Percentiles rank a stretch among this genome's conserved stretches.
Conservation (phyloP, 2,113 vertebrate genomes). For the Notothenia rossii region DNA sequence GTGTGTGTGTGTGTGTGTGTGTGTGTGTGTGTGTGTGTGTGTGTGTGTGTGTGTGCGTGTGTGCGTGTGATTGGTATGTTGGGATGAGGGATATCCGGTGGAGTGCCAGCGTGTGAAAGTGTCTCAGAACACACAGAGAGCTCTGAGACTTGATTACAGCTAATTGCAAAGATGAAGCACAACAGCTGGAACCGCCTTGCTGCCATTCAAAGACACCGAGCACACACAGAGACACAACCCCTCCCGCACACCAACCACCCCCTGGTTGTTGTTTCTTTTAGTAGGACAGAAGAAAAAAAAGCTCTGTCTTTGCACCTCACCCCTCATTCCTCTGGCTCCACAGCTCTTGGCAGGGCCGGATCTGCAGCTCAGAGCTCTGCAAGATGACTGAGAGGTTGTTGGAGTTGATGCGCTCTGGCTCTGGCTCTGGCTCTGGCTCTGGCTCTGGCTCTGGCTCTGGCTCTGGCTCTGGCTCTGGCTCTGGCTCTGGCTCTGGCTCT, state of each 20-base stretch:
- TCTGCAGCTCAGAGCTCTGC: slow-evolving; percentile 45
- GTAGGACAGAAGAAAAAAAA: slow-evolving; percentile 33
- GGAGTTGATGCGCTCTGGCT: slow-evolving; percentile 58
- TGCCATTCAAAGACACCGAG: slow-evolving; percentile 55
- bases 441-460: slow-evolving; percentile 32
- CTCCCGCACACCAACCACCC: slow-evolving; percentile 28
- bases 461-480: slow-evolving; percentile 41
- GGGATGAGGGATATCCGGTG: slow-evolving; percentile 69
- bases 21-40: slow-evolving; percentile 1
- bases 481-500: slow-evolving; percentile 36
- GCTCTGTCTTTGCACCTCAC: slow-evolving; percentile 51
- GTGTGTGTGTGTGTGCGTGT: slow-evolving; percentile 4
- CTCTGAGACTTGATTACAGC: slow-evolving; percentile 78
- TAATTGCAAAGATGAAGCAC: slow-evolving; percentile 78
- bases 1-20: not conserved
- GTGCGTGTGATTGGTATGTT: slow-evolving; percentile 49
- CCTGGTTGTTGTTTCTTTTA: slow-evolving; percentile 41
- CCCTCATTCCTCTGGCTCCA: slow-evolving; percentile 51
- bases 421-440: slow-evolving; percentile 42
- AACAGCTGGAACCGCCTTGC: slow-evolving; percentile 73
- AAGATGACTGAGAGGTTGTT: slow-evolving; percentile 57
- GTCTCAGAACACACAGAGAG: slow-evolving; percentile 78
- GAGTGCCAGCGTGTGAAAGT: slow-evolving; percentile 72
- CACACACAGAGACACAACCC: slow-evolving; percentile 21
- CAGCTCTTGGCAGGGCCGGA: slow-evolving; percentile 46